phyloP scores from a whole-genome alignment of 2,797 vertebrate species.

The Liparis tanakae region DNA sequence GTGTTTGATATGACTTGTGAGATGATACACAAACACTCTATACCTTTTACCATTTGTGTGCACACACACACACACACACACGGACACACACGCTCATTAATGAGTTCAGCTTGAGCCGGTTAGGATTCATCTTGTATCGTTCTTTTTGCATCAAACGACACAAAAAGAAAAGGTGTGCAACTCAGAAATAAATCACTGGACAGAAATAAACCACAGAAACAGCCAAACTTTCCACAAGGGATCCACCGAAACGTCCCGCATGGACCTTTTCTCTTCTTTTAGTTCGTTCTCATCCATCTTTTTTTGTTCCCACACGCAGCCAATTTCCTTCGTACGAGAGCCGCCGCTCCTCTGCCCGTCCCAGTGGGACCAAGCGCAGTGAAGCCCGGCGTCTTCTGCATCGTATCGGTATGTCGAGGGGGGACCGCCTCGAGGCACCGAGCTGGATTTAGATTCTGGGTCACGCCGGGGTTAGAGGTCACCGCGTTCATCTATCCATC shows the following conservation, averaged over 20 bases:
- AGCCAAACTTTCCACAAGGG: constrained; percentile 48
- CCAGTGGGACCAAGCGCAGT: too few relatives aligned
- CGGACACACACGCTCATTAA: constrained; percentile 31
- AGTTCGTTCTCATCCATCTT: constrained; percentile 29
- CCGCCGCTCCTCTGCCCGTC: too few relatives aligned
- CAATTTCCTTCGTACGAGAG: constrained; percentile 49
- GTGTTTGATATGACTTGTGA: constrained; percentile 64
- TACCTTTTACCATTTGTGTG: constrained; percentile 2
- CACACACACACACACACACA: too few relatives aligned
- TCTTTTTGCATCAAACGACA: constrained; percentile 35
- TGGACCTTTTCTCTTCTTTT: background rate
- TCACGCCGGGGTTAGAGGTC: constrained; percentile 59
- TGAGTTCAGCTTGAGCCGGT: constrained; percentile 36
- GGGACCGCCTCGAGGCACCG: constrained; percentile 6
- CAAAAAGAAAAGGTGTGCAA: constrained; percentile 8
- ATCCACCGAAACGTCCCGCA: constrained; percentile 17
- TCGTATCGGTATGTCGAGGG: constrained; percentile 54
- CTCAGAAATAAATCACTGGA: constrained; percentile 40
- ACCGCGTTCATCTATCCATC: constrained; percentile 33
- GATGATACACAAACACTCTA: constrained; percentile 10
- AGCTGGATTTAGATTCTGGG: constrained; percentile 63
- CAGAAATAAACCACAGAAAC: constrained; percentile 45
- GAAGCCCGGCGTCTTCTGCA: constrained; percentile 54
- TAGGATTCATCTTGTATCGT: constrained; percentile 9
- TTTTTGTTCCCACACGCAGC: constrained; percentile 13